Evolutionary conservation across 2,888 invertebrate genomes (phyloP), one percentile per base, ranked within the genome.

Genomic region (Diloba caeruleocephala): DNA sequence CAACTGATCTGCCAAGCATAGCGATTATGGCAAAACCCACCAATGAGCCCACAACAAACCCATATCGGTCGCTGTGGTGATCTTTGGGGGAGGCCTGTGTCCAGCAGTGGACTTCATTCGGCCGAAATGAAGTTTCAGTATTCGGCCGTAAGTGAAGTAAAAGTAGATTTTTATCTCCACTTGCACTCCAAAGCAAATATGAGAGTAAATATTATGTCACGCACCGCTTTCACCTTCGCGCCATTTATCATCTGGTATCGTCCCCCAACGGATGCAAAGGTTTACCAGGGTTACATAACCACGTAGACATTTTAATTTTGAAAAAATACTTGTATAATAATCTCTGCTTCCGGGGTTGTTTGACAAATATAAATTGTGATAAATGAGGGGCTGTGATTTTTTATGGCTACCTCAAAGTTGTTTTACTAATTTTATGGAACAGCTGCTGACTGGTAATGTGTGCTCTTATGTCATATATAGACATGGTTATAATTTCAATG

Each of bases 181-280:
- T 38, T 6, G 21, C 42, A 57, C 37, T 28, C 15, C 13, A 49
- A 37, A 23, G 26, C 13, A 54, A 52, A 52, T 32, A 43, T 10
- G 10, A 29, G 23, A 39, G 48, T 49, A 48, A 62, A 59, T 26
- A 53, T 60, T 61, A 55, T 46, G 43, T 28, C 43, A 9, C 38
- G 33, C 43, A 10, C 29, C 54, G 21, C 46, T 46, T 57, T 41
- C 25, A 45, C 52, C 52, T 49, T 44, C 34, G 4, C 9, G 14
- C 50, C 67, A 61, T 74, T 74, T 55, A 50, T 74, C 67, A 70
- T 71, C 23, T 14, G 38, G 29, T 53, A 57, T 69, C 61, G 19
- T 55, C 29, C 52, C 36, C 21, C 39, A 49, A 26, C 39, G 61
- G 52, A 57, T 38, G 14, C 33, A 28, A 34, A 51, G 42, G 50